Conservation (phyloP, 2,888 invertebrate genomes). For the Drosophila sordidula region DNA sequence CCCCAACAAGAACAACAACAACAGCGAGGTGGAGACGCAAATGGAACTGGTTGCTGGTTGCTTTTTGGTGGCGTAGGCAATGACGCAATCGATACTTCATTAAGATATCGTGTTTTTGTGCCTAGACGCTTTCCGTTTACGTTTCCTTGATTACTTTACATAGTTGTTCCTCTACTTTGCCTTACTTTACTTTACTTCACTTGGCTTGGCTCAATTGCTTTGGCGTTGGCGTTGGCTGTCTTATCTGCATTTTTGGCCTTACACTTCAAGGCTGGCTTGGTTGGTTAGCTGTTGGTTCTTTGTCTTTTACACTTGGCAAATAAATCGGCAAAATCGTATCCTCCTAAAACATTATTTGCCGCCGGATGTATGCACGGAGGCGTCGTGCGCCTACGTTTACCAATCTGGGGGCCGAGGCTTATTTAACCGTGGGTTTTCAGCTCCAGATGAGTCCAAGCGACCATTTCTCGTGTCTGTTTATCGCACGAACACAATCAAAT, state of each 20-base stretch:
- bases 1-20: conserved; percentile 14
- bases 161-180: conserved; percentile 58
- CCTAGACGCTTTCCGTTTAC: conserved; percentile 82
- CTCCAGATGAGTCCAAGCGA: conserved; percentile 46
- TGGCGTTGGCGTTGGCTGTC: conserved; percentile 30
- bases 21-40: background rate
- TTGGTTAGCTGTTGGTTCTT: conserved; percentile 49
- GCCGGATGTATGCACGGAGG: conserved; percentile 72
- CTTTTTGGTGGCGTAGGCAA: conserved; percentile 55
- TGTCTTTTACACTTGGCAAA: conserved; percentile 76
- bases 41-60: conserved; percentile 21
- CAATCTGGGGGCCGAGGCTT: conserved; percentile 24
- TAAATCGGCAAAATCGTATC: conserved; percentile 79
- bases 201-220: conserved; percentile 50
- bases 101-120: conserved; percentile 81
- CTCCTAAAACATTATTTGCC: conserved; percentile 70
- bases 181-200: conserved; percentile 2
- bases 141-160: conserved; percentile 83
- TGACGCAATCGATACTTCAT: conserved; percentile 77
- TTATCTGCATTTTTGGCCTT: conserved; percentile 69
- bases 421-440: conserved; percentile 42
- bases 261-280: conserved; percentile 41
- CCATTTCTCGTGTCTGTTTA: conserved; percentile 57
- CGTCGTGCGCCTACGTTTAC: conserved; percentile 52
- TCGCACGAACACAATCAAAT: conserved; percentile 81